phyloP scores from a whole-genome alignment of 2,797 vertebrate species.

The Peromyscus eremicus region DNA sequence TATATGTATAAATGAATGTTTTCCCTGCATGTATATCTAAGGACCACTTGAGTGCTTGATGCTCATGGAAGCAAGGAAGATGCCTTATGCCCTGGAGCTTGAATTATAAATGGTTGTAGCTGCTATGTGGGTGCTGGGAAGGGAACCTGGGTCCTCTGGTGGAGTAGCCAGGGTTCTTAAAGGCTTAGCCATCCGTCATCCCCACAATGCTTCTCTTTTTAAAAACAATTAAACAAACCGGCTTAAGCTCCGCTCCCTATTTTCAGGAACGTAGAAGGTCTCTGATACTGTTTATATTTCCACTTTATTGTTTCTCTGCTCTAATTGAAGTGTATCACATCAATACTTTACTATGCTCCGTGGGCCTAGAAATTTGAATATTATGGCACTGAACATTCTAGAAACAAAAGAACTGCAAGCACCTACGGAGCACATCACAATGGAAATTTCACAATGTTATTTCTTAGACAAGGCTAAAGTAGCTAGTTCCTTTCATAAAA shows the following conservation, averaged over 20 bases:
- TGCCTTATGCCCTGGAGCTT: background rate
- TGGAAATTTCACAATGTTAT: background rate
- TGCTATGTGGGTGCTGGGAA: background rate
- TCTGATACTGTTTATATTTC: background rate
- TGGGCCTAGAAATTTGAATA: background rate
- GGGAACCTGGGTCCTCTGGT: background rate
- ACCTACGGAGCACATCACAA: background rate
- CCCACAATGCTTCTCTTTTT: background rate
- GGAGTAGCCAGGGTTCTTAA: background rate
- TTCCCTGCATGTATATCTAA: background rate
- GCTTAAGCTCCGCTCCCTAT: background rate
- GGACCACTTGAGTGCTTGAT: background rate
- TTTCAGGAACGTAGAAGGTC: constrained; percentile 39
- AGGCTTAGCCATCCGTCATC: background rate
- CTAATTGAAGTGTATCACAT: background rate
- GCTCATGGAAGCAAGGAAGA: background rate
- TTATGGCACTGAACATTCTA: background rate
- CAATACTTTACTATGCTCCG: background rate
- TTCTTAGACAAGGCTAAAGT: background rate
- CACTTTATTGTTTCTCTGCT: background rate
- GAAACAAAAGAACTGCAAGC: background rate
- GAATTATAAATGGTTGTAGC: background rate
- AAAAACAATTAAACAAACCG: constrained; percentile 9
- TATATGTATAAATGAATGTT: background rate
- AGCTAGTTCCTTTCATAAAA: constrained; percentile 27